Conservation (phyloP, 2,797 vertebrate genomes). For the Coranthus polyacanthus region DNA sequence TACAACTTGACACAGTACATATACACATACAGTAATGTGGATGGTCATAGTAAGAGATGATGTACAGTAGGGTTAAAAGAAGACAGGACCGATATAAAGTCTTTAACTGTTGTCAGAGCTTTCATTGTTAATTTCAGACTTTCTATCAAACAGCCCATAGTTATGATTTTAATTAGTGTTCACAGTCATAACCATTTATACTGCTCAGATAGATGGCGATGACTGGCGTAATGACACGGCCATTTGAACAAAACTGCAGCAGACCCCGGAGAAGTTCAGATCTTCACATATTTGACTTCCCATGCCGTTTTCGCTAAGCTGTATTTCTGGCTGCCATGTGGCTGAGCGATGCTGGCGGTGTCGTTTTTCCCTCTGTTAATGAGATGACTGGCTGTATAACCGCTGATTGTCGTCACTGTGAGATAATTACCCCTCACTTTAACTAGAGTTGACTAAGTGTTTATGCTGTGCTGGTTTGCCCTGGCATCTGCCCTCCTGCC, state of each 20-base stretch:
- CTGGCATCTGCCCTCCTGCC: constrained; percentile 63
- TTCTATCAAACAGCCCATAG: neutral
- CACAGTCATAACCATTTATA: constrained; percentile 9
- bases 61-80: no score
- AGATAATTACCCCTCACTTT: constrained; percentile 72
- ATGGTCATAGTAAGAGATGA: no score
- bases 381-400: constrained; percentile 56
- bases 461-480: constrained; percentile 67
- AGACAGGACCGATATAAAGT: no score
- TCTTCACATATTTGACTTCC: constrained; percentile 13
- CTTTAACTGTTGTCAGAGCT: neutral
- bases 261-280: constrained; percentile 16
- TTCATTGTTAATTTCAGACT: constrained; percentile 4
- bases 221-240: constrained; percentile 3
- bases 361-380: constrained; percentile 53
- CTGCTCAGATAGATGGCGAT: neutral
- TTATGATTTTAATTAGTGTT: neutral
- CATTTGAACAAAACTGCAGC: constrained; percentile 11
- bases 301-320: constrained; percentile 22
- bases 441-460: constrained; percentile 74
- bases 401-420: constrained; percentile 71
- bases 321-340: constrained; percentile 29
- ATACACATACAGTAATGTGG: no score
- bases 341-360: constrained; percentile 40
- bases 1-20: neutral